Evolutionary conservation across 2,888 invertebrate species (phyloP).

Genomic region (Cordilura impudica): DNA sequence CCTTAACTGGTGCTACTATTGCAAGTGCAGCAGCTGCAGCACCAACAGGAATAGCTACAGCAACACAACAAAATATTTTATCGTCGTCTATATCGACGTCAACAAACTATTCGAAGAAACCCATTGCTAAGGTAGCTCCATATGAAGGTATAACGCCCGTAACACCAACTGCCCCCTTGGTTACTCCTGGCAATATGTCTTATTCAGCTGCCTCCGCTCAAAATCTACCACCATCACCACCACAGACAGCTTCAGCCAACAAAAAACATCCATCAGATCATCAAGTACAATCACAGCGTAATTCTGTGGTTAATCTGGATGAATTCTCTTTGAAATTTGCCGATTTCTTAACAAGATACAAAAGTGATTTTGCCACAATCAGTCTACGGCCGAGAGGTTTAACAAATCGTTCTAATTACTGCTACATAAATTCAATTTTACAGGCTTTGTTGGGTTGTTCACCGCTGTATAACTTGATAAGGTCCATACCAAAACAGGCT

Average conservation of each 20-base stretch:
- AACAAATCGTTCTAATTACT: constrained; percentile 95
- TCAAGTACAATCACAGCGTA: constrained; percentile 36
- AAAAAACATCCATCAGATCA: constrained; percentile 13
- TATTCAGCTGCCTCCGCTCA: constrained; percentile 78
- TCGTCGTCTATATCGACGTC: neutral
- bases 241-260: constrained; percentile 19
- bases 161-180: constrained; percentile 67
- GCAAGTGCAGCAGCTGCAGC: neutral
- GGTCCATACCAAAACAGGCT: constrained; percentile 85
- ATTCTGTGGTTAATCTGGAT: constrained; percentile 69
- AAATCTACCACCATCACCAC: constrained; percentile 68
- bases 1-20: neutral
- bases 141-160: constrained; percentile 76
- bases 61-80: neutral
- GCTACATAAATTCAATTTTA: constrained; percentile 96
- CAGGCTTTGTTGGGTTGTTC: constrained; percentile 96
- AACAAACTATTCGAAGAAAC: constrained; percentile 75
- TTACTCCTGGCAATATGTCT: constrained; percentile 75
- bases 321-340: constrained; percentile 78
- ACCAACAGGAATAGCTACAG: neutral
- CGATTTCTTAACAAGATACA: constrained; percentile 87
- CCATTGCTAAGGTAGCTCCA: constrained; percentile 82
- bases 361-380: constrained; percentile 87
- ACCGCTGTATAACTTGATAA: constrained; percentile 94
- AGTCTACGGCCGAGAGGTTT: constrained; percentile 93